Evolutionary conservation across 2,797 vertebrate species (phyloP).

Genomic region (Pelobates cultripes): DNA sequence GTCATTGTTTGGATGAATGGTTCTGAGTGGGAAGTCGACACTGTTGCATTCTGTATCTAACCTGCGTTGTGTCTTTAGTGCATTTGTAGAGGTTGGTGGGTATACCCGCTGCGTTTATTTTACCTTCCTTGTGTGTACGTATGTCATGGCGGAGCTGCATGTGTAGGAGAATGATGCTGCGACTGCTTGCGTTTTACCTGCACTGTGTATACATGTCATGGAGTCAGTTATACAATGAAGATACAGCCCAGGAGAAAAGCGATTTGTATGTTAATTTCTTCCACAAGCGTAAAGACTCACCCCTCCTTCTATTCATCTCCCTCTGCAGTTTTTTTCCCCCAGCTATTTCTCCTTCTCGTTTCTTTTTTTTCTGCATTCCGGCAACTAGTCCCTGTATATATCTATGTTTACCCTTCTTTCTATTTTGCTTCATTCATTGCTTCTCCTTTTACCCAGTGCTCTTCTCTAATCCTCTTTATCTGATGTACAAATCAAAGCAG

Average conservation of each 20-base stretch:
- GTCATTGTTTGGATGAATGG: too few relatives aligned
- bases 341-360: neutral
- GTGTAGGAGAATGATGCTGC: neutral
- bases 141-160: neutral
- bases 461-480: conserved; percentile 44
- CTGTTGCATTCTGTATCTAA: neutral
- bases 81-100: neutral
- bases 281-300: neutral
- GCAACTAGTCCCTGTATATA: neutral
- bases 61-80: too few relatives aligned
- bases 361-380: neutral
- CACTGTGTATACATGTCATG: conserved; percentile 17
- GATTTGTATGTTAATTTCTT: conserved; percentile 35
- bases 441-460: conserved; percentile 14
- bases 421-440: neutral
- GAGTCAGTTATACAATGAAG: conserved; percentile 31
- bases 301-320: conserved; percentile 2
- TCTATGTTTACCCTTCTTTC: conserved; percentile 4
- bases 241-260: conserved; percentile 36
- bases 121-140: neutral
- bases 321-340: conserved; percentile 2
- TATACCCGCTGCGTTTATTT: neutral
- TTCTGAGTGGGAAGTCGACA: too few relatives aligned
- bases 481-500: conserved; percentile 25
- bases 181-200: neutral